These are phyloP conservation scores for Caenorhabditis brenneri DNA, from an alignment of 1,140 invertebrate genomes.

Conservation along the genomic window DNA sequence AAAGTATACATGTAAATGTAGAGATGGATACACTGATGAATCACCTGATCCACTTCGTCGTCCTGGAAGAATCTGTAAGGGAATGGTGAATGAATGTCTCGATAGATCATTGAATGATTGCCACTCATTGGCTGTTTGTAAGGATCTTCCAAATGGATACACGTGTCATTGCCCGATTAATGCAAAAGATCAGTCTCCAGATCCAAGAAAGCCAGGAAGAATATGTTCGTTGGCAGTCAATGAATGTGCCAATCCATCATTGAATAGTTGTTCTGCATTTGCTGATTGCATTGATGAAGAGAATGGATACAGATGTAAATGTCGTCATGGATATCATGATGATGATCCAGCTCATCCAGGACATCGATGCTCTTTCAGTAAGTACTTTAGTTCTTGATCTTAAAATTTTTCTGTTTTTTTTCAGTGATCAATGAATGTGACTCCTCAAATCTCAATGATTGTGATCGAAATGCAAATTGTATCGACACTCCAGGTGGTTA, in stretches of 20 bases:
- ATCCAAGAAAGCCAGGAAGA: constrained; percentile 52
- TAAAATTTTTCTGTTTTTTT: neutral
- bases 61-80: constrained; percentile 67
- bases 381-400: neutral
- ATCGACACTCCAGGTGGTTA: constrained; percentile 68
- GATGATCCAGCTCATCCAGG: constrained; percentile 59
- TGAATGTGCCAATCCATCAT: constrained; percentile 66
- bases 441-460: constrained; percentile 62
- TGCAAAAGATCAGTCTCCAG: constrained; percentile 68
- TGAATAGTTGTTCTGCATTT: constrained; percentile 68
- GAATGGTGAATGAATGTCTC: constrained; percentile 70
- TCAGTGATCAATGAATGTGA: constrained; percentile 64
- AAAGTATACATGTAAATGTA: constrained; percentile 64
- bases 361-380: constrained; percentile 58
- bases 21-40: constrained; percentile 69
- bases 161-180: constrained; percentile 66
- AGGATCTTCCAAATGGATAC: constrained; percentile 68
- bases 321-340: constrained; percentile 57
- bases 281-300: constrained; percentile 68
- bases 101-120: constrained; percentile 69
- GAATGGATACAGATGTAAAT: constrained; percentile 61
- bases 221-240: constrained; percentile 55
- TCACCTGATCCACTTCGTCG: constrained; percentile 59
- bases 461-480: constrained; percentile 69
- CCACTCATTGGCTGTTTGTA: constrained; percentile 67